These are phyloP conservation scores for Bubo blakistoni DNA, from an alignment of 2,113 vertebrate species.

Conservation along the genomic window DNA sequence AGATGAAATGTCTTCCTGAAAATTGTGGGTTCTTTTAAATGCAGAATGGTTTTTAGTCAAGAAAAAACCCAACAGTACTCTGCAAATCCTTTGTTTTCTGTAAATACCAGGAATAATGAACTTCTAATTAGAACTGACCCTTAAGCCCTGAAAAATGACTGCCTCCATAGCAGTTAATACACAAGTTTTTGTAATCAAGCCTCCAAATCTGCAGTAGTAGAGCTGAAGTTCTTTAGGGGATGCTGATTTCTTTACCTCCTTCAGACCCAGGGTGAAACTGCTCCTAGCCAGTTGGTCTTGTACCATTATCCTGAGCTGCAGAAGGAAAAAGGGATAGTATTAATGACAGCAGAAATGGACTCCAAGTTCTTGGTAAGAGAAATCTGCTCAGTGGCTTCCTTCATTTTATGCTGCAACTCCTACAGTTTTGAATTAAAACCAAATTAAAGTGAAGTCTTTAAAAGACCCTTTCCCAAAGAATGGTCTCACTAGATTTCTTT, in stretches of 20 bases:
- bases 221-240: neutral
- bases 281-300: constrained; percentile 89
- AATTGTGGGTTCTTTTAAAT: neutral
- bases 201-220: neutral
- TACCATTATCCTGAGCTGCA: constrained; percentile 92
- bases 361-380: constrained; percentile 85
- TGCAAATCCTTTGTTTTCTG: neutral
- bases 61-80: neutral
- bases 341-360: constrained; percentile 95
- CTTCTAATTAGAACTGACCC: neutral
- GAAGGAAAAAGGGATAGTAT: constrained; percentile 88
- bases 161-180: neutral
- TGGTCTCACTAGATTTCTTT: neutral
- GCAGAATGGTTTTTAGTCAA: neutral
- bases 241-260: neutral
- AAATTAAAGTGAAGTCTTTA: neutral
- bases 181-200: neutral
- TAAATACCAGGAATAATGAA: neutral
- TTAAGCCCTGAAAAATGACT: neutral
- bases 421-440: neutral
- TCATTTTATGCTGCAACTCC: neutral
- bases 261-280: constrained; percentile 84
- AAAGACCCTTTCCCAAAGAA: neutral
- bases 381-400: neutral
- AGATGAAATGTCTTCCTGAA: neutral